phyloP scores from a whole-genome alignment of 1,140 invertebrate species.

The Sycophila sp. region DNA sequence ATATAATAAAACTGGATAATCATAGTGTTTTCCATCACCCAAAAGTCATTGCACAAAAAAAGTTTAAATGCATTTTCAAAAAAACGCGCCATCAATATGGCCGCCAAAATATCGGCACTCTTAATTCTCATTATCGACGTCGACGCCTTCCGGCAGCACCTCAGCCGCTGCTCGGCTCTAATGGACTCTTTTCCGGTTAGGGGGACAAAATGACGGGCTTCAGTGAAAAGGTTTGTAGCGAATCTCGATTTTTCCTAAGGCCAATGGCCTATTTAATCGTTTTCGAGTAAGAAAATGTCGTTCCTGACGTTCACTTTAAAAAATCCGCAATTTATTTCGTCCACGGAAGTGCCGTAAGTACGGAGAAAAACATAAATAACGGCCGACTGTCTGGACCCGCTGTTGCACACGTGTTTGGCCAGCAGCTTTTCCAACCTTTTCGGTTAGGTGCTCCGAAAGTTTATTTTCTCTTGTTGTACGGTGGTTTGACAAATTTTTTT shows the following conservation, averaged over 20 bases:
- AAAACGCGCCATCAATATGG: too few relatives aligned
- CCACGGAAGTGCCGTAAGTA: background rate
- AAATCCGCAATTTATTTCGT: background rate
- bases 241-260: constrained; percentile 45
- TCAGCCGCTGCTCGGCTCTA: background rate
- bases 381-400: background rate
- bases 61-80: too few relatives aligned
- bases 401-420: constrained; percentile 42
- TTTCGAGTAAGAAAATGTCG: too few relatives aligned
- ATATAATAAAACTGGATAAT: background rate
- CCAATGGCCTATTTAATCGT: too few relatives aligned
- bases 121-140: background rate
- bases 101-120: too few relatives aligned
- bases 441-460: background rate
- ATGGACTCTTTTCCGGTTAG: constrained; percentile 53
- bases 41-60: too few relatives aligned
- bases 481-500: background rate
- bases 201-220: constrained; percentile 57
- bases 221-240: constrained; percentile 57
- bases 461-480: background rate
- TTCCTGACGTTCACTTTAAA: background rate
- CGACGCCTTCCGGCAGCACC: constrained; percentile 22
- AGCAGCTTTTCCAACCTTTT: background rate
- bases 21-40: background rate
- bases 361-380: background rate